Evolutionary conservation across 1,140 invertebrate species (phyloP).

Genomic region (Vollenhovia emeryi): DNA sequence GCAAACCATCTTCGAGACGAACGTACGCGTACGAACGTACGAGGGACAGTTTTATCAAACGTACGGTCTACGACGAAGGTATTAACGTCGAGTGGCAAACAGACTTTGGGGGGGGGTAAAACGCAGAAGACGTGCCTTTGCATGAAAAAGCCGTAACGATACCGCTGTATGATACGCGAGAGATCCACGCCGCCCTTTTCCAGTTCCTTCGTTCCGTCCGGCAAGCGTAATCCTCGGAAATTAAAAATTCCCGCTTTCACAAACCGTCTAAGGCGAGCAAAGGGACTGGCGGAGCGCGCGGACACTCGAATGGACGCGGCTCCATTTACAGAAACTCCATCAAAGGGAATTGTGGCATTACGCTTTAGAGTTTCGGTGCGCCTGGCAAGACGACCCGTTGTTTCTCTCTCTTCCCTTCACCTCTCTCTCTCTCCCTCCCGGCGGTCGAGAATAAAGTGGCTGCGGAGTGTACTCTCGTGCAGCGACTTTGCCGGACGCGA

Average conservation of each 20-base stretch:
- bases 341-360: conserved; percentile 85
- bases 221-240: conserved; percentile 83
- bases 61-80: not conserved
- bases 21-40: not conserved
- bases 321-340: conserved; percentile 86
- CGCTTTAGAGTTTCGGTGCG: conserved; percentile 79
- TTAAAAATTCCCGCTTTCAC: conserved; percentile 83
- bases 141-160: not conserved
- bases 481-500: conserved; percentile 33
- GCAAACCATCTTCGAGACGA: not conserved
- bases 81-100: conserved; percentile 64
- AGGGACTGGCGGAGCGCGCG: not conserved
- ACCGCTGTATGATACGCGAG: not conserved
- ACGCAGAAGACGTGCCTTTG: not conserved
- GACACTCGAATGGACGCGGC: conserved; percentile 51
- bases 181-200: conserved; percentile 28
- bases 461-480: conserved; percentile 47
- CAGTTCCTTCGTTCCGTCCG: conserved; percentile 10
- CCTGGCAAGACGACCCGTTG: conserved; percentile 68
- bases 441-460: conserved; percentile 53
- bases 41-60: not conserved
- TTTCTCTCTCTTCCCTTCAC: conserved; percentile 11
- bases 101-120: conserved; percentile 52
- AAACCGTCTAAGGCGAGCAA: conserved; percentile 68
- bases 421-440: conserved; percentile 3